phyloP scores from a whole-genome alignment of 2,888 invertebrate genomes.

The Druceiella hillmani region DNA sequence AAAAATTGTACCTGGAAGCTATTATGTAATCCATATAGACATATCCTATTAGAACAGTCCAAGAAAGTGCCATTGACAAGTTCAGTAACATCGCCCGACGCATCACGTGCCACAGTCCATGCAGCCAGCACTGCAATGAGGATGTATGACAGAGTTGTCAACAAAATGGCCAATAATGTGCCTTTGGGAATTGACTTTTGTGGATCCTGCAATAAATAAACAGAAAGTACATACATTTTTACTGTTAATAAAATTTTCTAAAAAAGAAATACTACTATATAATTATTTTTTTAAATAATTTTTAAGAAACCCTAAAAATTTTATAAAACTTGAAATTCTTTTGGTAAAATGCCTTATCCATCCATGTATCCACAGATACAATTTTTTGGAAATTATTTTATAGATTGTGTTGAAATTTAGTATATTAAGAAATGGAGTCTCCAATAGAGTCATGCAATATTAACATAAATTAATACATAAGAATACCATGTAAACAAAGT shows the following conservation, averaged over 20 bases:
- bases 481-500: no score
- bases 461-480: no score
- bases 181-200: constrained; percentile 88
- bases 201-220: constrained; percentile 70
- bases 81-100: constrained; percentile 64
- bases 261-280: no score
- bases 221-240: constrained; percentile 6
- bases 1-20: constrained; percentile 61
- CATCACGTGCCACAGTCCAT: constrained; percentile 71
- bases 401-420: no score
- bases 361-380: no score
- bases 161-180: constrained; percentile 81
- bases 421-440: no score
- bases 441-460: no score
- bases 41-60: constrained; percentile 48
- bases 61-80: constrained; percentile 50
- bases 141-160: constrained; percentile 85
- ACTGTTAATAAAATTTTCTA: background rate
- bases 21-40: constrained; percentile 69
- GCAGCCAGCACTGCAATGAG: constrained; percentile 77
- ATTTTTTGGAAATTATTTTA: no score
- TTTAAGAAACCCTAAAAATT: no score
- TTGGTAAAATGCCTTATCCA: no score
- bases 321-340: no score
- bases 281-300: no score